Conservation (phyloP, 2,888 invertebrate genomes). For the Athalia circularis region DNA sequence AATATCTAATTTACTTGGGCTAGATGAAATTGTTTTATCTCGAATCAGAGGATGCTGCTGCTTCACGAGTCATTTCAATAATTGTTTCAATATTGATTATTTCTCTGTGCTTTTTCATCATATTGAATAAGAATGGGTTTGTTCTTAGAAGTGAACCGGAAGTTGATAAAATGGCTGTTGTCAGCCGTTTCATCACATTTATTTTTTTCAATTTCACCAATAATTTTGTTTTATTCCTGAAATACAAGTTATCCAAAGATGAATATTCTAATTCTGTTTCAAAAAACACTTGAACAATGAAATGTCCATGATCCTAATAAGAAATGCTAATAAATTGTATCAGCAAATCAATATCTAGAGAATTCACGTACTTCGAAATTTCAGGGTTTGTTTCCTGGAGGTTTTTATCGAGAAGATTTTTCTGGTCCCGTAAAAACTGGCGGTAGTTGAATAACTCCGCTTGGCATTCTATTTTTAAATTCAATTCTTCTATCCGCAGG, state of each 20-base stretch:
- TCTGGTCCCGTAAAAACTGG: conserved; percentile 56
- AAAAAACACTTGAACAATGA: conserved; percentile 7
- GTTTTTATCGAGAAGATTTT: conserved; percentile 47
- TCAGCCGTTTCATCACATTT: conserved; percentile 60
- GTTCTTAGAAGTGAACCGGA: conserved; percentile 45
- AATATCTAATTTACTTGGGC: neutral
- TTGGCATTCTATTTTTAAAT: conserved; percentile 57
- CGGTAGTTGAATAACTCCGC: conserved; percentile 53
- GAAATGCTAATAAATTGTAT: neutral
- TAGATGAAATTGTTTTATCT: neutral
- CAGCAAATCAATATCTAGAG: neutral
- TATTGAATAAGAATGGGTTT: conserved; percentile 47
- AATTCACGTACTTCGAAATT: conserved; percentile 52
- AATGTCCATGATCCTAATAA: neutral
- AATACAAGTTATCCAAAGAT: neutral
- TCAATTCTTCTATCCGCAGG: conserved; percentile 46
- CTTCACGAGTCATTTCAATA: conserved; percentile 48
- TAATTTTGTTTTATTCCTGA: conserved; percentile 56
- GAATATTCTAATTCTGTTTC: neutral
- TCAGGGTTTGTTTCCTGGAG: conserved; percentile 58
- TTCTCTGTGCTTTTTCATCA: conserved; percentile 59
- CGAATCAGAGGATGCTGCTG: neutral
- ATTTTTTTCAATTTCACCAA: conserved; percentile 54
- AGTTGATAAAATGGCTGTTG: conserved; percentile 57
- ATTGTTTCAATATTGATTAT: conserved; percentile 57